Base-by-base conservation (phyloP, 1,140 invertebrate genomes). In the Planococcus citri region DNA sequence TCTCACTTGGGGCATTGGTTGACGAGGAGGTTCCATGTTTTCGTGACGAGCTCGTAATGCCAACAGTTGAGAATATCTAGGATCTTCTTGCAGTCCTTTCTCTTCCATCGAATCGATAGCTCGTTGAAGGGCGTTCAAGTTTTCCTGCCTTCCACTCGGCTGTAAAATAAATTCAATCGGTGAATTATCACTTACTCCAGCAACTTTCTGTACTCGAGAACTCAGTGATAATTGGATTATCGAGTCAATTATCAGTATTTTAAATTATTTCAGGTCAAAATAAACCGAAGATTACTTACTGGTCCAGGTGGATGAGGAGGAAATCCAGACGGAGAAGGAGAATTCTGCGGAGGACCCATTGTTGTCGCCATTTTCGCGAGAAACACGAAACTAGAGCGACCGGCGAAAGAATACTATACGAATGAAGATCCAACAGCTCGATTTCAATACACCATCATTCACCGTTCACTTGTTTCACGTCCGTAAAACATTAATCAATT, bases 101-200 rank as follows among this genome's bases (percentile, higher is more conserved):
- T 95, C 93, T 80, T 97, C 93, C 92, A 95, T 95, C 0, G 89
- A 88, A 74, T 92, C 90, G 51, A 94, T 93, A 14, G 91, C 90
- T 72, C 90, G 84, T 76, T 94, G 91, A 8, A 94, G 77, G 0
- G 90, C 90, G 76, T 87, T 88, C 0, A 92, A 76, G 78, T 89
- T 90, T 72, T 92, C 90, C 74, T 91, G 80, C 22, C 61, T 70
- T 61, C 73, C 73, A 38, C 70, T 69, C 1, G 68, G 21, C 71
- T 72, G 57, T 33, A 33, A 3, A 33, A 33, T 12, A 12, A 12
- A n/a, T n/a, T n/a, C n/a, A n/a, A n/a, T n/a, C n/a, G n/a, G n/a
- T n/a, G n/a, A n/a, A n/a, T n/a, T n/a, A n/a, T n/a, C n/a, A n/a
- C n/a, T n/a, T n/a, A n/a, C n/a, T n/a, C n/a, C n/a, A n/a, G n/a